Evolutionary conservation across 2,888 invertebrate genomes (phyloP), one percentile per base, ranked within the genome.

Genomic region (Tipula helvola): DNA sequence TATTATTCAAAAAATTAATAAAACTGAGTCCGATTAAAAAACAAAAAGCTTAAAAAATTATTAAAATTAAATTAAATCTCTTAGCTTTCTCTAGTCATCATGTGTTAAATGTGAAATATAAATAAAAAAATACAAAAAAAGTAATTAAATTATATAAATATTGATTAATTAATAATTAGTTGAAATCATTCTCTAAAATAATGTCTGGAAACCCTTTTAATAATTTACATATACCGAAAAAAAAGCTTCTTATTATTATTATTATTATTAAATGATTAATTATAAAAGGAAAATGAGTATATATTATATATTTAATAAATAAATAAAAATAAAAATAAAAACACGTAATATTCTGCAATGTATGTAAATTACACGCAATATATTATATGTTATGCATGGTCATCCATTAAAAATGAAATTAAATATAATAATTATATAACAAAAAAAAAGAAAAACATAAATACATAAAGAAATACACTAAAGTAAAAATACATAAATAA

Each of bases 331-430:
- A 2, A 39, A 39, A 39, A 39, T 39, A 39, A 39, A 36, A 13
- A 85, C 85, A 85, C 85, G 44, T 85, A 42, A 42, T 85, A 85
- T 16, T 85, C 85, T 85, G 85, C 85, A 85, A 85, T 85, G 85
- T 85, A 85, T 85, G 85, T 85, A 28, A 1, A 28, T 28, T 28
- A 28, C 28, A 85, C 85, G 18, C 85, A 18, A 42, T 85, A 71
- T 71, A 71, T 71, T 71, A 71, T 71, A 8, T 71, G 71, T 71
- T 71, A 52, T 52, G 52, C n/a, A 52, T 52, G 47, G 71, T 71
- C 71, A 71, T 71, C 71, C 71, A 71, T 28, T 28, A 71, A 71
- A 71, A 71, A 71, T 28, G 28, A 71, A 52, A 52, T 52, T 2
- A 52, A 57, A 57, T 16, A 16, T 12, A 57, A 57, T 71, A 71